phyloP scores from a whole-genome alignment of 2,888 invertebrate genomes.

The Agrochola circellaris region DNA sequence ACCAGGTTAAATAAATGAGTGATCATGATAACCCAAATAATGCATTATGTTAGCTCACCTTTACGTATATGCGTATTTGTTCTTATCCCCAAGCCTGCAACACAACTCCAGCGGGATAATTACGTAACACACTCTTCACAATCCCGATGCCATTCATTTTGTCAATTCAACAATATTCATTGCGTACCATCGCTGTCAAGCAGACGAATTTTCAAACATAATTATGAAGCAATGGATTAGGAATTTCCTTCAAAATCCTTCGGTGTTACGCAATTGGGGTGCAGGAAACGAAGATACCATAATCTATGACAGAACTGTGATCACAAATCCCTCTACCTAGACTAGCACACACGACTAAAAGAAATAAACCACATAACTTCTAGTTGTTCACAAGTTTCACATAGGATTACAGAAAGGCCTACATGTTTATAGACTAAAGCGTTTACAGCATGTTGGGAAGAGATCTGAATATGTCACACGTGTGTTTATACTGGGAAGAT shows the following conservation, averaged over 20 bases:
- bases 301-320: background rate
- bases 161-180: no score
- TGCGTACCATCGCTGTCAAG: no score
- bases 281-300: no score
- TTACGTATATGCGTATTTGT: background rate
- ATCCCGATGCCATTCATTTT: no score
- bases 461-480: constrained; percentile 20
- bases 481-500: constrained; percentile 29
- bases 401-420: background rate
- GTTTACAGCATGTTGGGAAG: background rate
- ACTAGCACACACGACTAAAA: background rate
- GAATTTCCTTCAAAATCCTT: no score
- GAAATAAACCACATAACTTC: background rate
- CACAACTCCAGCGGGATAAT: no score
- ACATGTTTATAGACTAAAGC: constrained; percentile 18
- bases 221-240: no score
- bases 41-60: background rate
- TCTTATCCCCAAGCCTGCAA: background rate
- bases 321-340: background rate
- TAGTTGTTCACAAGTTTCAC: background rate
- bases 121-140: no score
- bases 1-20: background rate
- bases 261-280: no score
- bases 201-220: no score
- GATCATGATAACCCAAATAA: background rate